Evolutionary conservation across 2,113 vertebrate genomes (phyloP), one percentile per base, ranked within the genome.

Genomic region (Rhodinocichla rosea): DNA sequence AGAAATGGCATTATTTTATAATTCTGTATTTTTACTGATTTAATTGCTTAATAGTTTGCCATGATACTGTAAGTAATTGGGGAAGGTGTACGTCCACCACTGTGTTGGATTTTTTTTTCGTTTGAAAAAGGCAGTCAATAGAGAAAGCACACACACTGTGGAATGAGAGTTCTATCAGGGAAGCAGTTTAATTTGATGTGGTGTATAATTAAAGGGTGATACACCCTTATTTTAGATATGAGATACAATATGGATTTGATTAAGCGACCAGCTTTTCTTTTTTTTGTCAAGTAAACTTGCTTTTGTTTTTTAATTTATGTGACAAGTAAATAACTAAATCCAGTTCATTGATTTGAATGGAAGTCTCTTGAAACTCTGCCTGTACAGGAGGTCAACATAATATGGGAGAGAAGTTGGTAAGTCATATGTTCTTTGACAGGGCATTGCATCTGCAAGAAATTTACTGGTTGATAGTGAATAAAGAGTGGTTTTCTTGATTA

Each of bases 31-130:
- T 91, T 80, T 81, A 18, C 8, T 49, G 40, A 23, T 47, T 67
- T 77, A 7, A 2, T 60, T 50, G 14, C 7, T 59, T 53, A 18
- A 7, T 39, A 47, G 15, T 88, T 83, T 78, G 32, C 52, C 14
- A 3, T 26, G 9, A 11, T 56, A 22, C 15, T 37, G 18, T 57
- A 53, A 86, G 9, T 74, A 70, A 39, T 33, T 50, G 39, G 47
- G 53, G 26, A 74, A 57, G 21, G 26, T 68, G 8, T 64, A 22
- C 24, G 73, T 53, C 32, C 37, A 28, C 4, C 21, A 18, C 5
- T 2, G 5, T 52, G 19, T 16, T 1, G 3, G 6, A 19, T 47
- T 70, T 75, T 40, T 2, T 2, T 68, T 81, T 65, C 0, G 0
- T 77, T 81, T 82, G 33, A 27, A 81, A 55, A 22, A 68, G 7